Conservation (phyloP, 2,113 vertebrate genomes). For the Dolichotis patagonum region DNA sequence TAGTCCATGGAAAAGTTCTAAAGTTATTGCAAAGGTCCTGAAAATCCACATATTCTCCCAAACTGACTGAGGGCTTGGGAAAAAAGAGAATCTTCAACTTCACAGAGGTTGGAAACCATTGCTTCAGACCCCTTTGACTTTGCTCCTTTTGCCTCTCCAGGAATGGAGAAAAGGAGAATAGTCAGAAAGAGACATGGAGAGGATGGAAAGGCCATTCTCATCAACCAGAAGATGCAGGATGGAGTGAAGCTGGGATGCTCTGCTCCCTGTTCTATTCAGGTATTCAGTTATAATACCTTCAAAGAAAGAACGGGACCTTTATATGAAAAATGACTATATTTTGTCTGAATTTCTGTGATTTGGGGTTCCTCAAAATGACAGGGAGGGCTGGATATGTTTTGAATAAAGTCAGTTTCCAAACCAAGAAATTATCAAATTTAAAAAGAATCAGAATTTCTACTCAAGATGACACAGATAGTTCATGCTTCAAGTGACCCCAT, state of each 20-base stretch:
- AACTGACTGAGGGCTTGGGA: not conserved
- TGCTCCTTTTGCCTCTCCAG: not conserved
- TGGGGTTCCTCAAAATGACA: constrained; percentile 19
- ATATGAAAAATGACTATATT: constrained; percentile 12
- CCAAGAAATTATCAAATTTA: constrained; percentile 36
- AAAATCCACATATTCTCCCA: constrained; percentile 14
- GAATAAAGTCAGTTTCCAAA: constrained; percentile 37
- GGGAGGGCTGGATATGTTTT: not conserved
- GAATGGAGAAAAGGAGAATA: not conserved
- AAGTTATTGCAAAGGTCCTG: not conserved
- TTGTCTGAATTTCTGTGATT: constrained; percentile 44
- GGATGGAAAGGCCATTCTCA: not conserved
- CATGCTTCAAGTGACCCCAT: not conserved
- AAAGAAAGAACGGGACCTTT: not conserved
- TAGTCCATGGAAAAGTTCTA: not conserved
- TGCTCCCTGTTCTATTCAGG: not conserved
- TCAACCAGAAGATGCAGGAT: not conserved
- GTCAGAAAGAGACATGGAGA: not conserved
- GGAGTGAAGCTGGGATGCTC: not conserved
- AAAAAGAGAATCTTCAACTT: not conserved
- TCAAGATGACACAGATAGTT: constrained; percentile 33
- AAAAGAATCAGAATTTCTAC: constrained; percentile 49
- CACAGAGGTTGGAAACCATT: not conserved
- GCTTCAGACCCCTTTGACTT: not conserved
- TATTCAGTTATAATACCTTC: not conserved